phyloP scores from a whole-genome alignment of 2,888 invertebrate genomes.

The Philereme vetulata region DNA sequence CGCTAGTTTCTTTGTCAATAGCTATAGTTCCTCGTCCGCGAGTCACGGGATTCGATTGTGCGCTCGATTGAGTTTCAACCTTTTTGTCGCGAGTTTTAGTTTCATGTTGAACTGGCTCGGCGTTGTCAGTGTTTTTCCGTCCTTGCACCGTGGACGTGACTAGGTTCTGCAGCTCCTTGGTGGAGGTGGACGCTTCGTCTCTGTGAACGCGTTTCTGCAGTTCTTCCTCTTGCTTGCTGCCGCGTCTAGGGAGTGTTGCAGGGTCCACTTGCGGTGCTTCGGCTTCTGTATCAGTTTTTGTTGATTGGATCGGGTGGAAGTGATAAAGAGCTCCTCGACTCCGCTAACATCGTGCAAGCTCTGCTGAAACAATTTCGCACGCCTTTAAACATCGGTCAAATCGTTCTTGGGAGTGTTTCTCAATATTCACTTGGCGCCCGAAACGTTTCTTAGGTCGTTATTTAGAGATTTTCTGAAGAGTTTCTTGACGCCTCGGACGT shows the following conservation, averaged over 20 bases:
- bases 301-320: conserved; percentile 40
- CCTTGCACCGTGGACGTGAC: conserved; percentile 59
- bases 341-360: conserved; percentile 62
- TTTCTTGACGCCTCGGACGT: conserved; percentile 65
- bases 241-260: conserved; percentile 51
- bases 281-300: conserved; percentile 39
- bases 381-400: conserved; percentile 59
- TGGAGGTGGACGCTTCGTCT: conserved; percentile 33
- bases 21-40: no score
- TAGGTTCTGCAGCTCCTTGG: conserved; percentile 56
- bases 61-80: no score
- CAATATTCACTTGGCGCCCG: conserved; percentile 59
- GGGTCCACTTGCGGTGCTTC: conserved; percentile 42
- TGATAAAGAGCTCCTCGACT: conserved; percentile 62
- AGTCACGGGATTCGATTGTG: no score
- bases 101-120: conserved; percentile 28
- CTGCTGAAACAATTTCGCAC: conserved; percentile 54
- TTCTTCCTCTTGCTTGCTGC: conserved; percentile 51
- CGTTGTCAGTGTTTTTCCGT: conserved; percentile 18
- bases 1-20: conserved; percentile 1
- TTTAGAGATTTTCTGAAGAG: conserved; percentile 57
- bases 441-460: conserved; percentile 64
- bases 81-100: conserved; percentile 5
- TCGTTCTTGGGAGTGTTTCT: conserved; percentile 59
- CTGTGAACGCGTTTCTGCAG: conserved; percentile 47